phyloP scores from a whole-genome alignment of 1,140 invertebrate species.

The Periplaneta americana region DNA sequence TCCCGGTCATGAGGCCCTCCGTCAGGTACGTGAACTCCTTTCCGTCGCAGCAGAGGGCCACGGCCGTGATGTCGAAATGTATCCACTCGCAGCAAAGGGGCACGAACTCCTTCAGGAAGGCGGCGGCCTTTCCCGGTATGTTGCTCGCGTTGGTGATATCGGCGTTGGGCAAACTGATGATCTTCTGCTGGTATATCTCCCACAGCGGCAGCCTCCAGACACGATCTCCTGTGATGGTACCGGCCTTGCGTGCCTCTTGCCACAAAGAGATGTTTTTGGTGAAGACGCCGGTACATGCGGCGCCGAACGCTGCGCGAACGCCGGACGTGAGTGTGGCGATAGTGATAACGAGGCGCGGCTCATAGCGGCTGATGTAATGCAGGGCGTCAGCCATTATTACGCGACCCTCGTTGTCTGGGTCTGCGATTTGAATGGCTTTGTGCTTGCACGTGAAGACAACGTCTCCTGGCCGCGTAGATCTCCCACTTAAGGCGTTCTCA shows the following conservation, averaged over 20 bases:
- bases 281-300: conserved; percentile 49
- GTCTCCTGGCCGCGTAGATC: conserved; percentile 41
- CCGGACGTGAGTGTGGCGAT: conserved; percentile 62
- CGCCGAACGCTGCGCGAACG: conserved; percentile 45
- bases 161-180: too few relatives aligned
- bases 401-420: conserved; percentile 60
- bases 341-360: conserved; percentile 58
- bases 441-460: conserved; percentile 57
- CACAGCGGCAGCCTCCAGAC: conserved; percentile 60
- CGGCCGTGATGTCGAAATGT: too few relatives aligned
- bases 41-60: too few relatives aligned
- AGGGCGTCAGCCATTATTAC: conserved; percentile 58
- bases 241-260: conserved; percentile 38
- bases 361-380: conserved; percentile 50
- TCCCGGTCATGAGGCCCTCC: too few relatives aligned
- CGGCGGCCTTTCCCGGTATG: too few relatives aligned
- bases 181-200: conserved; percentile 47
- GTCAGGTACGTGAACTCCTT: too few relatives aligned
- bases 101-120: too few relatives aligned
- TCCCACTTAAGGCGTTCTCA: neutral
- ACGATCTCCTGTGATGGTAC: conserved; percentile 50
- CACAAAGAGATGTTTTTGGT: conserved; percentile 44
- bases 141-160: too few relatives aligned
- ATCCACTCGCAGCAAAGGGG: too few relatives aligned
- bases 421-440: conserved; percentile 58